These are phyloP conservation scores for Pantherophis guttatus DNA, from an alignment of 2,113 vertebrate genomes.

Conservation along the genomic window DNA sequence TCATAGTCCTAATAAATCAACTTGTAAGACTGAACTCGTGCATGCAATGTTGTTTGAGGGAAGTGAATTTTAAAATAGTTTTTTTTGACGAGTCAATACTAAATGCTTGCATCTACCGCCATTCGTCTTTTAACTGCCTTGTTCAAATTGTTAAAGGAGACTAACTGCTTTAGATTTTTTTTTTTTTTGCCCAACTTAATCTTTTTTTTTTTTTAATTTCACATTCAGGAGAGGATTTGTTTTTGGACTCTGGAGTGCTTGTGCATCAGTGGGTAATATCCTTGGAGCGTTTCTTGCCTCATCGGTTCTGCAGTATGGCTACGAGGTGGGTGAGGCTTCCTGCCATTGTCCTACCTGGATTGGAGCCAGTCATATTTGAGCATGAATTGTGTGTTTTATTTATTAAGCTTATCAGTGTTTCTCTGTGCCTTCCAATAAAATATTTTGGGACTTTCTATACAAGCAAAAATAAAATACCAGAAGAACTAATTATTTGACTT, in stretches of 20 bases:
- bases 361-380: neutral
- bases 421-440: neutral
- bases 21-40: neutral
- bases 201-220: accelerated
- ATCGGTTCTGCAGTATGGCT: constrained; percentile 90
- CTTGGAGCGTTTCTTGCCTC: constrained; percentile 92
- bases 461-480: neutral
- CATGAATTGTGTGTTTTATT: neutral
- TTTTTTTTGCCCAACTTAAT: neutral
- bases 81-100: no score
- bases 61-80: neutral
- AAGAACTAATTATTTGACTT: neutral
- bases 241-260: constrained; percentile 96
- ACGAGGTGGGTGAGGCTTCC: constrained; percentile 77
- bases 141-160: no score
- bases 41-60: neutral
- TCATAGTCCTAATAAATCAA: neutral
- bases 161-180: no score
- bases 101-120: no score
- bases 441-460: neutral
- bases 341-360: neutral
- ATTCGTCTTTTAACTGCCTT: no score
- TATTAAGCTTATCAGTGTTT: neutral
- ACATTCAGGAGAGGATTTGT: constrained; percentile 85
- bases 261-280: constrained; percentile 95